These are phyloP conservation scores for Lagorchestes hirsutus DNA, from an alignment of 2,797 vertebrate genomes.

Conservation along the genomic window DNA sequence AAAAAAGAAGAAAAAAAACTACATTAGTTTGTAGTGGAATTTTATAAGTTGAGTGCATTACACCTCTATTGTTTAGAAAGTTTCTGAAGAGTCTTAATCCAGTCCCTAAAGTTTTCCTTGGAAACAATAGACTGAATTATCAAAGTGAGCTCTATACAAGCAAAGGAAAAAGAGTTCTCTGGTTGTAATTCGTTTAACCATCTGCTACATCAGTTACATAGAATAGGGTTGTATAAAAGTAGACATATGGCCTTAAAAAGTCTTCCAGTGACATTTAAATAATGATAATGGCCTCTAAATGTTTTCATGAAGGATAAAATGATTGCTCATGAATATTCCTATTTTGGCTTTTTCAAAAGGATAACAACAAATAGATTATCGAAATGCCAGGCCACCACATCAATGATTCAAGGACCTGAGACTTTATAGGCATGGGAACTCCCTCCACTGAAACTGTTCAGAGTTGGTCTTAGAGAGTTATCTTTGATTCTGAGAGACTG, in stretches of 20 bases:
- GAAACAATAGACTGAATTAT: neutral
- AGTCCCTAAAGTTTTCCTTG: neutral
- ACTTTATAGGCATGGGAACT: neutral
- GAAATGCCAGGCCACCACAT: neutral
- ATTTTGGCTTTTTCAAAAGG: fast-evolving
- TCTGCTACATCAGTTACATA: neutral
- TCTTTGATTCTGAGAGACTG: neutral
- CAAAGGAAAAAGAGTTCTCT: neutral
- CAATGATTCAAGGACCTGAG: neutral
- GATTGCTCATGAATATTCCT: neutral
- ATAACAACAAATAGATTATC: fast-evolving
- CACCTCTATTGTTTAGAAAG: neutral
- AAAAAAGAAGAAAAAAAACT: neutral
- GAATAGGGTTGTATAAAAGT: neutral
- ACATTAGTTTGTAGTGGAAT: neutral
- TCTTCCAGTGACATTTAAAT: neutral
- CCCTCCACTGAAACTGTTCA: neutral
- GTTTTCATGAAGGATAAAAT: neutral
- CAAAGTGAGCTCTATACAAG: neutral
- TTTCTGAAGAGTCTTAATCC: neutral
- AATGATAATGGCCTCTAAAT: neutral
- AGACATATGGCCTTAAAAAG: neutral
- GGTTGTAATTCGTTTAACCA: neutral
- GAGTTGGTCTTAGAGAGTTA: neutral
- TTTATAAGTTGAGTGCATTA: neutral